Conservation (phyloP, 2,888 invertebrate genomes). For the Tachina lurida region DNA sequence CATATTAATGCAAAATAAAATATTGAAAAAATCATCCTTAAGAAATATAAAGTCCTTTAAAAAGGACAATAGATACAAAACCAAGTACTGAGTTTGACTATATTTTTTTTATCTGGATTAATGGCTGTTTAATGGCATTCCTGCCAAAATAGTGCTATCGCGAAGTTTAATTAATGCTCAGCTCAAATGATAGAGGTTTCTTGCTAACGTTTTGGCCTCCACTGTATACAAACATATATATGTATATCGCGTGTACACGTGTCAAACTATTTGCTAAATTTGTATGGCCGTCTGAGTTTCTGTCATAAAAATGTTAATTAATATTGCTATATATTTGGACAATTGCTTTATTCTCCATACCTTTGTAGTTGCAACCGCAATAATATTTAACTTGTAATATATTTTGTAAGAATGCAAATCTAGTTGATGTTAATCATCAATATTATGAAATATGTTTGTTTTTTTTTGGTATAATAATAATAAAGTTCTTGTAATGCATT, state of each 20-base stretch:
- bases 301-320: slow-evolving; percentile 44
- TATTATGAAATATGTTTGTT: neutral
- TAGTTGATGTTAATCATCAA: slow-evolving; percentile 43
- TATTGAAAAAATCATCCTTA: no score
- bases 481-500: neutral
- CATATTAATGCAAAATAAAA: no score
- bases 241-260: neutral
- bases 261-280: neutral
- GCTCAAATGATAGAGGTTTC: neutral
- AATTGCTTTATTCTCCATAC: neutral
- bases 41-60: no score
- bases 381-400: slow-evolving; percentile 42
- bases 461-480: slow-evolving; percentile 4
- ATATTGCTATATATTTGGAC: slow-evolving; percentile 38
- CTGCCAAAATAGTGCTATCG: no score
- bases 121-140: no score
- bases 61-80: no score
- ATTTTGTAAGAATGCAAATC: slow-evolving; percentile 50
- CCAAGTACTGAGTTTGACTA: no score
- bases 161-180: no score
- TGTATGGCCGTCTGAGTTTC: neutral
- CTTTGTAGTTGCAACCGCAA: slow-evolving; percentile 47
- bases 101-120: no score
- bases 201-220: neutral
- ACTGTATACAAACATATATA: neutral